A percentile compares a stretch with the other conserved stretches of the same genome.
Evolutionary conservation across 92 coral and sea anemone genomes (phyloP).

Genomic region (Siderastrea siderea): DNA sequence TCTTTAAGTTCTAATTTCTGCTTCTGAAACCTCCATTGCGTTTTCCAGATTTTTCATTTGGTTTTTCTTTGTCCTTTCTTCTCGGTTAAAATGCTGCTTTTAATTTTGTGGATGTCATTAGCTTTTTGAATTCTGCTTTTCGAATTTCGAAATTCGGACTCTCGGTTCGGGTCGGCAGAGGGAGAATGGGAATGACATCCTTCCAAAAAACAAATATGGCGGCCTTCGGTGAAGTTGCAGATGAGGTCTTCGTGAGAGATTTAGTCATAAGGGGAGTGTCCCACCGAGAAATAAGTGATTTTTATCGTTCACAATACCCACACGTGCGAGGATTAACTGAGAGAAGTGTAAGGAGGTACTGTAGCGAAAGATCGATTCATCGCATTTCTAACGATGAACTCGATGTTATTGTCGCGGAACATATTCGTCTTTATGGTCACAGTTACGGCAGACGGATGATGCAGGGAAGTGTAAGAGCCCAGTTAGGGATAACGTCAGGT

Average conservation of each 20-base stretch:
- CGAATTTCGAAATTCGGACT: too few species aligned
- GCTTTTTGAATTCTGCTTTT: too few species aligned
- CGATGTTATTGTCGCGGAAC: conserved; percentile 38
- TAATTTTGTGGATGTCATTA: too few species aligned
- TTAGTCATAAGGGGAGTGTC: conserved; percentile 30
- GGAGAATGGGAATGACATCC: too few species aligned
- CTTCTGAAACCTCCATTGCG: too few species aligned
- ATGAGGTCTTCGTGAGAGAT: conserved; percentile 28
- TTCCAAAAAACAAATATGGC: conserved; percentile 5
- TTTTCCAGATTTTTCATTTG: too few species aligned
- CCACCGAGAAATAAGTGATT: conserved; percentile 28
- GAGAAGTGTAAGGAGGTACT: conserved; percentile 60
- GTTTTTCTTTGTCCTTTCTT: too few species aligned
- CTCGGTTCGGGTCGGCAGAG: too few species aligned
- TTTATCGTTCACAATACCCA: conserved; percentile 33
- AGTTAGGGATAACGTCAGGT: conserved; percentile 35
- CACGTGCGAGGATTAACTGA: conserved; percentile 32
- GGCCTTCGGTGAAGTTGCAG: conserved; percentile 34
- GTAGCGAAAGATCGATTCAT: conserved; percentile 17
- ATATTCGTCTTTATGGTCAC: conserved; percentile 30
- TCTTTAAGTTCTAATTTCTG: too few species aligned
- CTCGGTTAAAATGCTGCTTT: too few species aligned
- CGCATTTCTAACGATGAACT: conserved; percentile 46
- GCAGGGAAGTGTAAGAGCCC: conserved; percentile 51
- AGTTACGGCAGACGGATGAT: conserved; percentile 51